These are phyloP conservation scores for Drosophila pachea DNA, from an alignment of 1,140 invertebrate genomes.

Conservation along the genomic window DNA sequence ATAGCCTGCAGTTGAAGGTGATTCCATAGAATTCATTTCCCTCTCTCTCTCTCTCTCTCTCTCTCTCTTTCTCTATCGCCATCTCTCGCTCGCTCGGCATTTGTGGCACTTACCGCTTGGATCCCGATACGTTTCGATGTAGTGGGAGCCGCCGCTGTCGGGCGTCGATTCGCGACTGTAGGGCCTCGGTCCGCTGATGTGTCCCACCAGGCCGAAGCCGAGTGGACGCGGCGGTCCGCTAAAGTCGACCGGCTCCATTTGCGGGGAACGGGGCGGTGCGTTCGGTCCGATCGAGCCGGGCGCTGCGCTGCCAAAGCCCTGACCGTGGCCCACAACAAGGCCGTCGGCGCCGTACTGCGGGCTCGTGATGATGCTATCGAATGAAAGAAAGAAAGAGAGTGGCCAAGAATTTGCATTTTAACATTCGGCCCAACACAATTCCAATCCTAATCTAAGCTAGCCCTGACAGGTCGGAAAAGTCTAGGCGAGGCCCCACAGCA, in stretches of 20 bases:
- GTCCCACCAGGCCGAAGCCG: conserved; percentile 78
- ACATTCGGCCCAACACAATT: too few species aligned
- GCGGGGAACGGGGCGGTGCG: conserved; percentile 74
- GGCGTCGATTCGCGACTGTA: conserved; percentile 91
- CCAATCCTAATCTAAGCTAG: too few species aligned
- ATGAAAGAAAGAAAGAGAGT: conserved; percentile 5
- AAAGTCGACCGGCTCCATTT: conserved; percentile 83
- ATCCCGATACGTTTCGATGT: conserved; percentile 90
- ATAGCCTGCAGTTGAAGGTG: conserved; percentile 83
- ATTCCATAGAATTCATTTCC: too few species aligned
- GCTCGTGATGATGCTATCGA: conserved; percentile 81
- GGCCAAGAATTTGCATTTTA: too few species aligned
- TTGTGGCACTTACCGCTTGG: conserved; percentile 83
- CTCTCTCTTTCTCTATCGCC: too few species aligned
- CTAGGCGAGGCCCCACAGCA: too few species aligned
- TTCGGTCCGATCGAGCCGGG: conserved; percentile 66
- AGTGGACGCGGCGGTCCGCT: conserved; percentile 79
- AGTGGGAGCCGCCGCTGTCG: conserved; percentile 90
- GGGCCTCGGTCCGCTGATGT: conserved; percentile 80
- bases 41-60: too few species aligned
- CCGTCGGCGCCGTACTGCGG: conserved; percentile 81
- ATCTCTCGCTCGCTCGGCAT: too few species aligned
- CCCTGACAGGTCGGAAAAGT: too few species aligned
- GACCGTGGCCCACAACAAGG: conserved; percentile 73
- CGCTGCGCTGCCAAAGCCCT: conserved; percentile 71